Evolutionary conservation across 2,888 invertebrate species (phyloP), one percentile per base, ranked within the genome.

Genomic region (Agonum fuliginosum): DNA sequence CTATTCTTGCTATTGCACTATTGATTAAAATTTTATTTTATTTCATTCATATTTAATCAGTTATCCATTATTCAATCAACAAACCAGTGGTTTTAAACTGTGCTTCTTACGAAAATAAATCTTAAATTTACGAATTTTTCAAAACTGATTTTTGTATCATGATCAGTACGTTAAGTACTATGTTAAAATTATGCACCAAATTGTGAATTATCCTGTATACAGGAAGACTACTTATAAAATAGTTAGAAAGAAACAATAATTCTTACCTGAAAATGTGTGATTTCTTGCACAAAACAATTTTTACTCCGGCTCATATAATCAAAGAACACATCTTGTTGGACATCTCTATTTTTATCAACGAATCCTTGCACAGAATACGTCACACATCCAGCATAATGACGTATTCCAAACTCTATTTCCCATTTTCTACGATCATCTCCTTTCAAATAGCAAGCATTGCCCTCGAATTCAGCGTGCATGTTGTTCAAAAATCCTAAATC

Each of bases 321-420:
- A 80, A 97, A 96, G 84, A 97, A 93, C 0, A 96, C 95, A 84
- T 97, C 97, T 85, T 97, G 97, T 84, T 97, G 97, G 0, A 96
- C 95, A 83, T 97, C 97, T 5, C 96, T 89, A 86, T 97, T 97
- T 87, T 97, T 97, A 84, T 97, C 96, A 0, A 97, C 95, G 86
- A 97, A 94, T 14, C 97, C 96, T 79, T 93, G 91, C 3, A 92
- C 90, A 82, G 89, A 88, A 86, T 97, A 97, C 0, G 93, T 93
- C n/a, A 97, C 96, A 76, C 92, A 90, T 6, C 97, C 97, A 0
- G 97, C 97, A 85, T 97, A 97, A 85, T 97, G 97, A 79, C 91
- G 91, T 0, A 97, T 93, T 0, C 96, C 95, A 83, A 97, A 97
- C 86, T 97, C 95, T 8, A 93, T 93, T 85, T 96, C 96, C 97